phyloP scores from a whole-genome alignment of 1,140 invertebrate species.

The Agrypnia vestita region DNA sequence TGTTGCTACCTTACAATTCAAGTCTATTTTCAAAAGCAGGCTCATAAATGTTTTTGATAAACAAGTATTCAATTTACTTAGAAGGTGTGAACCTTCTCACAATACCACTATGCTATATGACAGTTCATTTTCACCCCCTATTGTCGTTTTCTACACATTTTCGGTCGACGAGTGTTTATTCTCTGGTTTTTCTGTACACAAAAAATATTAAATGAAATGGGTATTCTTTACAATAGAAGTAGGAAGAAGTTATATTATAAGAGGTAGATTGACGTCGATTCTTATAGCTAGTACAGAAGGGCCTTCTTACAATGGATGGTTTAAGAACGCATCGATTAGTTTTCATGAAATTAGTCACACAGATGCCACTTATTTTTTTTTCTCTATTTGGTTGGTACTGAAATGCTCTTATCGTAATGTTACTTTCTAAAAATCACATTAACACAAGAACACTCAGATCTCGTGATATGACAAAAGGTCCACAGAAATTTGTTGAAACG shows the following conservation, averaged over 20 bases:
- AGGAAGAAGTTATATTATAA: not conserved
- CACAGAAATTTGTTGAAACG: too few species aligned
- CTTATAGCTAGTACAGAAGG: not conserved
- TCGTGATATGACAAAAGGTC: too few species aligned
- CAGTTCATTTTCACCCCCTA: constrained; percentile 16
- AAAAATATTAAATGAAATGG: constrained; percentile 20
- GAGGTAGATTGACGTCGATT: not conserved
- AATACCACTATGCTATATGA: not conserved
- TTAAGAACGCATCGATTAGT: too few species aligned
- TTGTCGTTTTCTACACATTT: constrained; percentile 6
- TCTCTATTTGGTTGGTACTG: too few species aligned
- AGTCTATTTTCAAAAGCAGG: too few species aligned
- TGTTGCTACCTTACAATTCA: too few species aligned
- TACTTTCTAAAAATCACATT: too few species aligned
- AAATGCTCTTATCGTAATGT: too few species aligned
- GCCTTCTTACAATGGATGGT: too few species aligned
- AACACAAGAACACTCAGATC: too few species aligned
- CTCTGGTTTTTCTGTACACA: constrained; percentile 7
- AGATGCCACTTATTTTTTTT: too few species aligned
- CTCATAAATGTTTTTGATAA: not conserved
- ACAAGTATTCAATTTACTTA: not conserved
- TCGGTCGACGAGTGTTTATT: constrained; percentile 34
- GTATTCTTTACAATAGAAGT: not conserved
- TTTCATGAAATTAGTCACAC: too few species aligned
- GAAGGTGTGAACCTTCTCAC: constrained; percentile 2